Evolutionary conservation across 2,888 invertebrate species (phyloP).

Genomic region (Globia sparganii): DNA sequence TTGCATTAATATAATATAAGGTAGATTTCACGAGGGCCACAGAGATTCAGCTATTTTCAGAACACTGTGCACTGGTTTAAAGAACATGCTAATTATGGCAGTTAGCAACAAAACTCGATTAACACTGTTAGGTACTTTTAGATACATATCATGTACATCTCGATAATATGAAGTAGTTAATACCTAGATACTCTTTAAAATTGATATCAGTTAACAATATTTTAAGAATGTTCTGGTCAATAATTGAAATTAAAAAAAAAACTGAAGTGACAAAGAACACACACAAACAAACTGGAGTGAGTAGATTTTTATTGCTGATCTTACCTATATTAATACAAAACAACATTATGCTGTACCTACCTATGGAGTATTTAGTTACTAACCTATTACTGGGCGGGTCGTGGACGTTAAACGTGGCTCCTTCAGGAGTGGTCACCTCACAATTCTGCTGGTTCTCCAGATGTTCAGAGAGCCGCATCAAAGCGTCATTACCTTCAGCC

Average conservation of each 20-base stretch:
- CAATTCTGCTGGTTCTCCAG: conserved; percentile 76
- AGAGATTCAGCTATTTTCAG: conserved; percentile 7
- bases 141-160: not conserved
- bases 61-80: not conserved
- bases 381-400: conserved; percentile 79
- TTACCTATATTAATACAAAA: not conserved
- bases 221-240: not conserved
- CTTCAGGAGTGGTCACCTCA: conserved; percentile 77
- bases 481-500: conserved; percentile 79
- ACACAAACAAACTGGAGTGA: no score
- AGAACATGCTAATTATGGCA: not conserved
- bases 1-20: conserved; percentile 9
- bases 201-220: not conserved
- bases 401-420: conserved; percentile 73
- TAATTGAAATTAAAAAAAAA: not conserved
- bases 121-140: not conserved
- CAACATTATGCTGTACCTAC: not conserved
- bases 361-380: conserved; percentile 37
- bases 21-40: not conserved
- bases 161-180: not conserved
- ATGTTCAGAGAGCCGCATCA: conserved; percentile 75
- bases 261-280: not conserved
- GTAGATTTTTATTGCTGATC: not conserved
- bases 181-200: not conserved
- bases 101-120: not conserved